Base-by-base conservation (phyloP, 2,113 vertebrate genomes). In the Brachyhypopomus gauderio region DNA sequence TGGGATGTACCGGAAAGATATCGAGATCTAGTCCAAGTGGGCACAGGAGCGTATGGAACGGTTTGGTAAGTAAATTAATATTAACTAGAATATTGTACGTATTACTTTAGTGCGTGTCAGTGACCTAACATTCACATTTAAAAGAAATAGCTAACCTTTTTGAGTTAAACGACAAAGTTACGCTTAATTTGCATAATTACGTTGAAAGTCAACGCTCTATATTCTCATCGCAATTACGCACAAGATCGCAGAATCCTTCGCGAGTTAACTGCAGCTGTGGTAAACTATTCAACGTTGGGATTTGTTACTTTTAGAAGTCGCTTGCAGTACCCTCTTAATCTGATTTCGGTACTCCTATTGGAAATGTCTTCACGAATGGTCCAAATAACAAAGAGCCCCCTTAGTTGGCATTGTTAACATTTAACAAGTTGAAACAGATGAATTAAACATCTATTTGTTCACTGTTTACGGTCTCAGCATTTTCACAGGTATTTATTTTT, bases 1-100 rank as follows among this genome's bases (percentile, higher is more conserved):
- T 98, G 96, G 96, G 96, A 97, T 84, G 95, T 96, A 73, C 93
- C 94, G 89, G 95, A 94, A 77, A 89, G 94, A 89, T 97, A 97
- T 90, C 92, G 90, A 34, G 96, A 96, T 84, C 90, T 97, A 86
- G 92, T 94, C 88, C 93, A 96, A 70, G 93, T 97, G 84, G 96
- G 96, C 11, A 97, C 96, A 0, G 96, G 96, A 79, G 96, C 96
- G 0, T 98, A 98, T 20, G 96, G 96, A 62, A 95, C 95, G 0
- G 96, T 97, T 69, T 97, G 96, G 96, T 98, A 85, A 95, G 96
- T 83, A 12, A 5, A 55, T 17, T 41, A 9, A 34, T 23, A 5
- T 17, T 82, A 36, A 48, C 55, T 23, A 12, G 30, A 66, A 20
- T 17, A 41, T 41, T 36, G 7, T 16, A 16, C 0, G 14, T 5